Percentiles rank a stretch among this genome's conserved stretches.
Conservation (phyloP, 2,797 vertebrate genomes). For the Arrhamphus sclerolepis region DNA sequence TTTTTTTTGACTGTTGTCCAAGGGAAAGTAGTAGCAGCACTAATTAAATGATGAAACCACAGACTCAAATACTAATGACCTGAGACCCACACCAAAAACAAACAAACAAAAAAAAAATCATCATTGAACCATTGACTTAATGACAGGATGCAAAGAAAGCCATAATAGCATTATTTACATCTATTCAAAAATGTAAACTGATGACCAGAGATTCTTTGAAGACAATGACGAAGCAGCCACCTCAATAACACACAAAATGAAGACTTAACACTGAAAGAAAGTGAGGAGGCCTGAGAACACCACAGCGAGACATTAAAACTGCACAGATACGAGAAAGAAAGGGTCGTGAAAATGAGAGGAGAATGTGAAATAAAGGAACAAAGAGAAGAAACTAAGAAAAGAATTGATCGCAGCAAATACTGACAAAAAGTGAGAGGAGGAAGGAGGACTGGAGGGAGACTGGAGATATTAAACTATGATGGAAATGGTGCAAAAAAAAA, state of each 20-base stretch:
- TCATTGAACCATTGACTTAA: not conserved
- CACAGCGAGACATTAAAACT: slow-evolving; percentile 40
- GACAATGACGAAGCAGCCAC: slow-evolving; percentile 28
- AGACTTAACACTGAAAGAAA: slow-evolving; percentile 26
- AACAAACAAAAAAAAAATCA: not conserved
- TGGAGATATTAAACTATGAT: not conserved
- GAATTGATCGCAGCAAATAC: slow-evolving; percentile 3
- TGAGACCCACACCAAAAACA: too few relatives aligned
- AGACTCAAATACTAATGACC: not conserved
- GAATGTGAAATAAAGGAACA: too few relatives aligned
- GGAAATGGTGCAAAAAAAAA: slow-evolving; percentile 18
- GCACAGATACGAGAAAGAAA: slow-evolving; percentile 8
- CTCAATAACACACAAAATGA: slow-evolving; percentile 37
- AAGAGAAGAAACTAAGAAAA: slow-evolving; percentile 1
- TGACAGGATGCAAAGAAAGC: slow-evolving; percentile 21
- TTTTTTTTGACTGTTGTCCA: slow-evolving; percentile 45
- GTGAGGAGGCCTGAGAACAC: slow-evolving; percentile 16
- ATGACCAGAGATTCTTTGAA: slow-evolving; percentile 32
- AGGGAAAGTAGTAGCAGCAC: slow-evolving; percentile 29
- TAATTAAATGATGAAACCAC: slow-evolving; percentile 13
- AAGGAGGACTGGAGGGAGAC: not conserved
- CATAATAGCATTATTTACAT: not conserved
- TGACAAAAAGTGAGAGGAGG: not conserved
- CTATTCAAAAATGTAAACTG: not conserved
- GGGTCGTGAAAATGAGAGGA: too few relatives aligned